These are phyloP conservation scores for Catharus fuscescens DNA, from an alignment of 2,113 vertebrate species.

Conservation along the genomic window DNA sequence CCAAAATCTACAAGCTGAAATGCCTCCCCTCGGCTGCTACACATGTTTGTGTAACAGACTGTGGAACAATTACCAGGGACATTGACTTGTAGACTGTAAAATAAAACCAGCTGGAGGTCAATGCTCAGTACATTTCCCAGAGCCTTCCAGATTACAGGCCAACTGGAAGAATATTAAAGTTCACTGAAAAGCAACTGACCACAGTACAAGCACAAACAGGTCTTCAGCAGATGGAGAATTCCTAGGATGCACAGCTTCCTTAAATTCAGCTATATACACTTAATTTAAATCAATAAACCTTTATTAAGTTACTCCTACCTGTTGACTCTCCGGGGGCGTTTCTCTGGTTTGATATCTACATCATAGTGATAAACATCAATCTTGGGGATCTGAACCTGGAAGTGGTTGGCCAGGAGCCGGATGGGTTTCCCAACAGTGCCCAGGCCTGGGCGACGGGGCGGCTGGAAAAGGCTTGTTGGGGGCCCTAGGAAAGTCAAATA, in stretches of 20 bases:
- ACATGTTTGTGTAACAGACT: not conserved
- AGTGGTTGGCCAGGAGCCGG: conserved; percentile 96
- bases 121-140: not conserved
- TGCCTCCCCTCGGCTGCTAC: not conserved
- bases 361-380: conserved; percentile 99
- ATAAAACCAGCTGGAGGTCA: not conserved
- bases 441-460: conserved; percentile 94
- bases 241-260: not conserved
- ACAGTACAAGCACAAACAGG: not conserved
- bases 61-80: not conserved
- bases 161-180: not conserved
- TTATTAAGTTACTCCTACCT: conserved; percentile 77
- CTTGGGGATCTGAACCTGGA: conserved; percentile 99
- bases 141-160: not conserved
- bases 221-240: not conserved
- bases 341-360: conserved; percentile 99
- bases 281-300: not conserved
- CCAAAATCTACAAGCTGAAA: not conserved
- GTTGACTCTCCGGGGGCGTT: conserved; percentile 96
- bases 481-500: conserved; percentile 79
- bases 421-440: conserved; percentile 99
- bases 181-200: not conserved
- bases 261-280: not conserved
- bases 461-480: conserved; percentile 94
- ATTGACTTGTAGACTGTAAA: not conserved